Percentiles rank a stretch among this genome's conserved stretches.
These are phyloP conservation scores for Mycalesis mineus DNA, from an alignment of 2,888 invertebrate species.

Conservation along the genomic window DNA sequence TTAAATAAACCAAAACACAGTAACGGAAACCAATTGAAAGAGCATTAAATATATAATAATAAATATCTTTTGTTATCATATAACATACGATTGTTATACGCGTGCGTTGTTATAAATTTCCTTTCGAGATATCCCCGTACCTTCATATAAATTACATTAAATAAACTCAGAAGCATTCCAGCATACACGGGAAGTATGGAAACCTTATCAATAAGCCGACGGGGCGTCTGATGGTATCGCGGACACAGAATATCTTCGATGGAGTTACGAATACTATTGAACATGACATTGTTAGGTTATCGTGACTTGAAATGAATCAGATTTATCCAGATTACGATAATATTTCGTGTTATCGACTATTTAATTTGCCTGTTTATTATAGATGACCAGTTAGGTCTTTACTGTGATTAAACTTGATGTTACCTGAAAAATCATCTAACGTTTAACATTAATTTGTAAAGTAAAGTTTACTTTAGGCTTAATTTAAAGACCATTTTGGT, in stretches of 20 bases:
- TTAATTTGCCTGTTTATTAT: conserved; percentile 23
- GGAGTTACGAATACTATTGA: conserved; percentile 55
- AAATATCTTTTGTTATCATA: conserved; percentile 28
- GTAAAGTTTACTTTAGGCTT: too few relatives aligned
- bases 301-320: conserved; percentile 48
- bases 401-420: too few relatives aligned
- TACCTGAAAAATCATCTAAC: too few relatives aligned
- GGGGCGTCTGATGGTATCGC: conserved; percentile 73
- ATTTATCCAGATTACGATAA: conserved; percentile 35
- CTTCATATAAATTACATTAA: conserved; percentile 56
- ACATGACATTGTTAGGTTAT: conserved; percentile 57
- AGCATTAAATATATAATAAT: conserved; percentile 21
- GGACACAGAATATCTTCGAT: conserved; percentile 55
- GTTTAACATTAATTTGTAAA: too few relatives aligned
- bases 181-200: conserved; percentile 73
- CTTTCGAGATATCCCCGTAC: conserved; percentile 30
- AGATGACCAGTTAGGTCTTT: too few relatives aligned
- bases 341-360: conserved; percentile 28
- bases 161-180: conserved; percentile 71
- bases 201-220: conserved; percentile 75
- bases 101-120: conserved; percentile 31
- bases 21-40: conserved; percentile 13
- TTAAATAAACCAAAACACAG: conserved; percentile 2
- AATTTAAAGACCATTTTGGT: too few relatives aligned
- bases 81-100: conserved; percentile 29